Evolutionary conservation across 2,797 vertebrate genomes (phyloP).

Genomic region (Luscinia luscinia): DNA sequence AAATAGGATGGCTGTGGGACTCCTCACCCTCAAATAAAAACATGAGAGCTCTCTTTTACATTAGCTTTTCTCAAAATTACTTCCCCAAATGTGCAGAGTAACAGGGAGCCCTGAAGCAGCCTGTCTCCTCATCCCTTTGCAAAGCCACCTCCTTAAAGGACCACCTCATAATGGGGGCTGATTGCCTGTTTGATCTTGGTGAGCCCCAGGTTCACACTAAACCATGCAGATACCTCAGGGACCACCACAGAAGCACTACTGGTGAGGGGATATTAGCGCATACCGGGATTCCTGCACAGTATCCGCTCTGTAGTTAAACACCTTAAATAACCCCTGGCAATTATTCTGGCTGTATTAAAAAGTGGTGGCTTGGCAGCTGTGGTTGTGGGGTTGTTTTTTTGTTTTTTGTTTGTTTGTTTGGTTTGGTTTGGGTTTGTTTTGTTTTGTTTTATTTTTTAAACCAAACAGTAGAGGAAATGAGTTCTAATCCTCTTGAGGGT

Average conservation of each 20-base stretch:
- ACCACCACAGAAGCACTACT: not conserved
- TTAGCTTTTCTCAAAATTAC: not conserved
- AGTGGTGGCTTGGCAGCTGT: conserved; percentile 56
- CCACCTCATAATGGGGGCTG: not conserved
- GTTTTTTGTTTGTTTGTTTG: no score
- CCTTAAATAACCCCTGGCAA: conserved; percentile 64
- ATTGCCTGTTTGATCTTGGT: not conserved
- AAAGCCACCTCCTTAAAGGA: not conserved
- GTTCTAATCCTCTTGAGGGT: conserved; percentile 70
- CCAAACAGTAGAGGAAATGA: not conserved
- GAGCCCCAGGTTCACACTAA: not conserved
- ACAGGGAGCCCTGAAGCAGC: not conserved
- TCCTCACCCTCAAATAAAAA: not conserved
- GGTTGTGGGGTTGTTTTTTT: not conserved
- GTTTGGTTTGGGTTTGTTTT: not conserved
- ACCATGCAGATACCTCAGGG: not conserved
- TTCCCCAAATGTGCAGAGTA: not conserved
- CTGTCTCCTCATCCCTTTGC: not conserved
- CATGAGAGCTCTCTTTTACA: not conserved
- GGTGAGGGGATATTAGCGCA: not conserved
- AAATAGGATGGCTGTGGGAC: not conserved
- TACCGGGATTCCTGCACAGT: not conserved
- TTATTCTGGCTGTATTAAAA: conserved; percentile 49
- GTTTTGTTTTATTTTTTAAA: no score
- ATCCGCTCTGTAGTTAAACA: conserved; percentile 23